Conservation (phyloP, 2,113 vertebrate genomes). For the Fulmarus glacialis region DNA sequence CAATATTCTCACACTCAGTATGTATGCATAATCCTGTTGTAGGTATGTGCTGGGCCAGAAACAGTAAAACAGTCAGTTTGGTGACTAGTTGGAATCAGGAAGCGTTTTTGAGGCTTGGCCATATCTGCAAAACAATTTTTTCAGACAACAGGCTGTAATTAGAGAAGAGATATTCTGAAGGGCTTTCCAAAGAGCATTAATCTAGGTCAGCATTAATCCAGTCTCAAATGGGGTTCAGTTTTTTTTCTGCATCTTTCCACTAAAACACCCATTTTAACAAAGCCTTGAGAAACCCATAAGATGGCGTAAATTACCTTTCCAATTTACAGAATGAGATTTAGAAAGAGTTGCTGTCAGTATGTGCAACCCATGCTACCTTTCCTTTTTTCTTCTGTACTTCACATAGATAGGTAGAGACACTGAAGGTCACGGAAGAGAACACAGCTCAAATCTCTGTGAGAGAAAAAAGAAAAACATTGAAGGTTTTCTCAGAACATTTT, state of each 20-base stretch:
- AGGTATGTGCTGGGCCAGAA: background rate
- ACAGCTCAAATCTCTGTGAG: background rate
- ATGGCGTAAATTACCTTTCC: background rate
- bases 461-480: background rate
- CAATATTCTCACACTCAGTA: background rate
- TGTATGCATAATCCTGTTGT: background rate
- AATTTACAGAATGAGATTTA: background rate
- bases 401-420: background rate
- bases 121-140: conserved; percentile 1
- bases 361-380: background rate
- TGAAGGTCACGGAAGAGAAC: background rate
- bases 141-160: conserved; percentile 4
- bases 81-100: background rate
- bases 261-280: background rate
- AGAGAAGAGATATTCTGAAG: background rate
- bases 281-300: background rate
- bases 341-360: background rate
- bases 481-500: background rate
- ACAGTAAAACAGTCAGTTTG: background rate
- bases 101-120: background rate
- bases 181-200: conserved; percentile 27
- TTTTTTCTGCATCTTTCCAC: background rate
- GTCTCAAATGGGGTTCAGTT: background rate
- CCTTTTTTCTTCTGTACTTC: background rate
- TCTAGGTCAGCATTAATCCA: conserved; percentile 8